Conservation (phyloP, 92 coral and sea anemone species). For the Umimayanthus chanpuru region DNA sequence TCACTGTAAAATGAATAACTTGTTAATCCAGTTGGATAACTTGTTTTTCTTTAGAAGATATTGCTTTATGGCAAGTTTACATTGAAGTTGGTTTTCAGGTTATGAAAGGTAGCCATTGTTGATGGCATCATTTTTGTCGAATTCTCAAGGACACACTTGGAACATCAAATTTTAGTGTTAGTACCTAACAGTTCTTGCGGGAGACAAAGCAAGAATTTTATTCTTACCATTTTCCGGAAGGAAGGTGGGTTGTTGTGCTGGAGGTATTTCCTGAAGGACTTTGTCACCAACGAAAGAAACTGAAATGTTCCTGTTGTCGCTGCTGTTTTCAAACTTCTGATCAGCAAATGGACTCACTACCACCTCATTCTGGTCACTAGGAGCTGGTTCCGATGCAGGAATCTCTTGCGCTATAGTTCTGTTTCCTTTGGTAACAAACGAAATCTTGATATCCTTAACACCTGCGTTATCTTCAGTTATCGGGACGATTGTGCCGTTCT, state of each 20-base stretch:
- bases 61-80: too few species aligned
- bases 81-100: too few species aligned
- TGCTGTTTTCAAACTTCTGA: not conserved
- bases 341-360: constrained; percentile 34
- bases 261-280: constrained; percentile 23
- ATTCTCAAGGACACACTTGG: too few species aligned
- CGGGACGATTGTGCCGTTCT: constrained; percentile 51
- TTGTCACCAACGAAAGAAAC: constrained; percentile 55
- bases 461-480: constrained; percentile 34
- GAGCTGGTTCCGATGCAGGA: constrained; percentile 19
- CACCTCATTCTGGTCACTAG: constrained; percentile 49
- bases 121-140: too few species aligned
- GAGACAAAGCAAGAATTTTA: not conserved
- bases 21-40: too few species aligned
- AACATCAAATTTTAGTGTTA: too few species aligned
- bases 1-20: too few species aligned
- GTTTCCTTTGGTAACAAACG: constrained; percentile 53
- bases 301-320: constrained; percentile 36
- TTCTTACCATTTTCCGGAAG: constrained; percentile 28
- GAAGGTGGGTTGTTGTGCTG: constrained; percentile 33
- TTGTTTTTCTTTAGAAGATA: too few species aligned
- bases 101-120: too few species aligned
- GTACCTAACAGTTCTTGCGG: too few species aligned
- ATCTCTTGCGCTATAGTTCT: constrained; percentile 49
- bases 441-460: constrained; percentile 49